Base-by-base conservation (phyloP, 2,888 invertebrate genomes). In the Netelia melanura region DNA sequence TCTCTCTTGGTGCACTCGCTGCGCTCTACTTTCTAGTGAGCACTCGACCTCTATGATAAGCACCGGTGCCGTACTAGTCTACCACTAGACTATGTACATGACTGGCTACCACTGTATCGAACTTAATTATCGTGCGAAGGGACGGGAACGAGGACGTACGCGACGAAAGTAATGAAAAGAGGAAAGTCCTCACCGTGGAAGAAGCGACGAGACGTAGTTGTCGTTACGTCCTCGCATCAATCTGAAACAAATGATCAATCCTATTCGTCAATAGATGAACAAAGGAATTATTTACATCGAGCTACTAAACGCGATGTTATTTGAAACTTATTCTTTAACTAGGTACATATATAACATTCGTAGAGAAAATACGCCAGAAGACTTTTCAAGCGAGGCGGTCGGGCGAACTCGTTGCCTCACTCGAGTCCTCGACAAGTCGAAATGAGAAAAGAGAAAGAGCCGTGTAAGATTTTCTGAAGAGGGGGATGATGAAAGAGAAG, bases 11-110 rank as follows among this genome's bases (percentile, higher is more conserved):
- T 64, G 82, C 84, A 78, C 54, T 77, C 77, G 72, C 77, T 21
- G 58, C 81, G 86, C 83, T 83, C 88, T 88, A 88, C 85, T 87
- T 89, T 89, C 85, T 48, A 88, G 87, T 85, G 84, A 76, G 87
- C 80, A 88, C 89, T 89, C 89, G 87, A 89, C 88, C 89, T 88
- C 82, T 43, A 85, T 89, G 87, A 87, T 86, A 88, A 89, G 89
- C 87, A 87, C 87, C 86, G 72, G 62, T 77, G 83, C 75, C 80
- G 79, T 75, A 79, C 84, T 76, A 82, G 76, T 75, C 65, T 68
- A 84, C 77, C 74, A 72, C 61, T 62, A 48, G 70, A 82, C 65
- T 38, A 54, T 81, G 79, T 65, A 44, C 74, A 64, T 56, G 48
- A 30, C 48, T 25, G 44, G 62, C 64, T 61, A 81, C 70, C 79